A percentile compares a stretch with the other conserved stretches of the same genome.
Evolutionary conservation across 2,113 vertebrate genomes (phyloP).

Genomic region (Xyrauchen texanus): DNA sequence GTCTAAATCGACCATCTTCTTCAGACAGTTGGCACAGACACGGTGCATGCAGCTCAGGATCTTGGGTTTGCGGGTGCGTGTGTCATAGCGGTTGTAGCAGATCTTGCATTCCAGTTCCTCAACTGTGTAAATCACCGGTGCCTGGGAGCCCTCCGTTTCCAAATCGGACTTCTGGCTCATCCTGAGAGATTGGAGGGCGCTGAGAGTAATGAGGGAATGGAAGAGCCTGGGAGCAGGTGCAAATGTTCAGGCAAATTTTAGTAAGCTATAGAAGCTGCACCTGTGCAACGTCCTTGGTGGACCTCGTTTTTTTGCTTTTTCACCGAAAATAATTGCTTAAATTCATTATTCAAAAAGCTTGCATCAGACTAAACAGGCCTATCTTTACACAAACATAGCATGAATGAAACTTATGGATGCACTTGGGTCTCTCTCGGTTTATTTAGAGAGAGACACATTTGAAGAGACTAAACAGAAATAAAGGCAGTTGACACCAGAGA

Average conservation of each 20-base stretch:
- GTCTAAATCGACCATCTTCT: conserved; percentile 78
- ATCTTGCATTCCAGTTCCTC: conserved; percentile 86
- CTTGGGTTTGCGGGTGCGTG: conserved; percentile 76
- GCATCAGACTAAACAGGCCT: background rate
- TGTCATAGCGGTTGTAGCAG: conserved; percentile 83
- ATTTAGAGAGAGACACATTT: background rate
- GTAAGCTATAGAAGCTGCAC: background rate
- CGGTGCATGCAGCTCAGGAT: conserved; percentile 80
- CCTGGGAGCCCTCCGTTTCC: conserved; percentile 34
- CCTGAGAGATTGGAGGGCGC: conserved; percentile 21
- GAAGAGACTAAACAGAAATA: conserved; percentile 2
- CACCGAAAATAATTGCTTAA: background rate
- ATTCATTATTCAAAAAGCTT: background rate
- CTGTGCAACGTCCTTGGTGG: background rate
- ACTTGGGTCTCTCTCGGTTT: conserved; percentile 18
- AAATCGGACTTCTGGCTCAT: conserved; percentile 64
- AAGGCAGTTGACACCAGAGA: background rate
- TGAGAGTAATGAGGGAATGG: background rate
- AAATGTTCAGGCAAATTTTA: conserved; percentile 11
- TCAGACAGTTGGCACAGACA: conserved; percentile 82
- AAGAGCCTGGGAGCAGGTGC: conserved; percentile 3
- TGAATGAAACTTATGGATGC: background rate
- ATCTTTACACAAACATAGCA: background rate
- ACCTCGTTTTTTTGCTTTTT: background rate
- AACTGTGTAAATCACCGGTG: conserved; percentile 58